Evolutionary conservation across 2,113 vertebrate species (phyloP), one percentile per base, ranked within the genome.

Genomic region (Petrocephalus zakoni): DNA sequence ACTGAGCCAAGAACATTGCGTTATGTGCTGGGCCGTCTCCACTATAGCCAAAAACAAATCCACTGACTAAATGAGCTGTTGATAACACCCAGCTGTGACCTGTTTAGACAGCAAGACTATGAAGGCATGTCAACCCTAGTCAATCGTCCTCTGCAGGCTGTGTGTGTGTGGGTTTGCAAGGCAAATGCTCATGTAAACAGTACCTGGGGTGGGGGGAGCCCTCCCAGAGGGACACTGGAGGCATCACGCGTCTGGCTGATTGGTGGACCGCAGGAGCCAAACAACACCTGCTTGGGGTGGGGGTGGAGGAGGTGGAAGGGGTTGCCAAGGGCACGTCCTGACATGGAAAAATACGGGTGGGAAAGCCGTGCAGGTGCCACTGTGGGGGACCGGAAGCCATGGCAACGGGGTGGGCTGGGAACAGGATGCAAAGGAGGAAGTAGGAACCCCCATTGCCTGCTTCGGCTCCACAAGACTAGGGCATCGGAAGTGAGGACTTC

Each of bases 131-230:
- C 81, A 46, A 21, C 5, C 81, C 19, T 49, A 49, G 46, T 47
- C 61, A 68, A 29, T 29, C 51, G 10, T 52, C 47, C 51, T 55
- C 29, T 53, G 72, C 17, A 42, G 25, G 19, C 49, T 78, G 7
- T 53, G 29, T 47, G 29, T 37, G 53, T 87, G 34, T 51, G 19
- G 78, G 58, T 89, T 89, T 89, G 89, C 86, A 83, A 87, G 89
- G 72, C 72, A 89, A 89, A 83, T 64, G 75, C 42, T 53, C 52
- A 84, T 89, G 86, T 87, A 89, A 87, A 89, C 89, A 87, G 55
- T 49, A 84, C 55, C 78, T 29, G 42, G n/a, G 42, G 42, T 3
- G 37, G 34, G 51, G 37, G 55, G 29, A 19, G 55, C 49, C n/a
- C 68, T 37, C n/a, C 15, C 21, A n/a, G 22, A 72, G 64, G 25